A percentile compares a stretch with the other conserved stretches of the same genome.
phyloP scores from a whole-genome alignment of 2,888 invertebrate genomes.

The Eurois occulta region DNA sequence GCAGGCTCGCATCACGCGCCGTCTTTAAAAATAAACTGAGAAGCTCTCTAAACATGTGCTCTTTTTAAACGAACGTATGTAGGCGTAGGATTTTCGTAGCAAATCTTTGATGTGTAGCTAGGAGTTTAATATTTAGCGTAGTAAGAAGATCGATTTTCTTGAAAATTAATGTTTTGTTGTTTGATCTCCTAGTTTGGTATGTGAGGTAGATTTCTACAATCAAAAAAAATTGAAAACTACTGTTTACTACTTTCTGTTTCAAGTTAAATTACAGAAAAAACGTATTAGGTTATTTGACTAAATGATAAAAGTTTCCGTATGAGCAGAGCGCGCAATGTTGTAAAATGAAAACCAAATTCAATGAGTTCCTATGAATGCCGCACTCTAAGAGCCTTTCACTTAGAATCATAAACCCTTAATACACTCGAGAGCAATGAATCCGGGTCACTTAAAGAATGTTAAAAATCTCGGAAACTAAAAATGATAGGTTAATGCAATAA shows the following conservation, averaged over 20 bases:
- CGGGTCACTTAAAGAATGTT: no score
- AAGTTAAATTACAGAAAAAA: background rate
- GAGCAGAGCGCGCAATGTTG: background rate
- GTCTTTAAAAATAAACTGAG: slow-evolving; percentile 67
- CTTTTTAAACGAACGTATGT: slow-evolving; percentile 9
- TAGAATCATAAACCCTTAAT: slow-evolving; percentile 4
- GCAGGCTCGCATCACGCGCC: slow-evolving; percentile 66
- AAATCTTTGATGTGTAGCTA: slow-evolving; percentile 6
- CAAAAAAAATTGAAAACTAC: background rate
- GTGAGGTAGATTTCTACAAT: background rate
- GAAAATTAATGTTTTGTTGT: background rate
- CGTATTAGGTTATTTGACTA: background rate
- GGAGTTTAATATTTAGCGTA: slow-evolving; percentile 8
- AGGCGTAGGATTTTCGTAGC: background rate
- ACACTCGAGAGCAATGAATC: no score
- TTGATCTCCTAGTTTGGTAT: background rate
- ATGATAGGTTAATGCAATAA: no score
- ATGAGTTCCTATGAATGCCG: background rate
- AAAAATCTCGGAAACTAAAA: no score
- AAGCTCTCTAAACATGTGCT: slow-evolving; percentile 37
- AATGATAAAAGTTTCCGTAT: background rate
- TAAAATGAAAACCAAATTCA: background rate
- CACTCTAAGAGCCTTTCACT: background rate
- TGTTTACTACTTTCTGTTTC: background rate
- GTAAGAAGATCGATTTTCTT: background rate